These are phyloP conservation scores for Indri indri DNA, from an alignment of 2,113 vertebrate species.

Conservation along the genomic window DNA sequence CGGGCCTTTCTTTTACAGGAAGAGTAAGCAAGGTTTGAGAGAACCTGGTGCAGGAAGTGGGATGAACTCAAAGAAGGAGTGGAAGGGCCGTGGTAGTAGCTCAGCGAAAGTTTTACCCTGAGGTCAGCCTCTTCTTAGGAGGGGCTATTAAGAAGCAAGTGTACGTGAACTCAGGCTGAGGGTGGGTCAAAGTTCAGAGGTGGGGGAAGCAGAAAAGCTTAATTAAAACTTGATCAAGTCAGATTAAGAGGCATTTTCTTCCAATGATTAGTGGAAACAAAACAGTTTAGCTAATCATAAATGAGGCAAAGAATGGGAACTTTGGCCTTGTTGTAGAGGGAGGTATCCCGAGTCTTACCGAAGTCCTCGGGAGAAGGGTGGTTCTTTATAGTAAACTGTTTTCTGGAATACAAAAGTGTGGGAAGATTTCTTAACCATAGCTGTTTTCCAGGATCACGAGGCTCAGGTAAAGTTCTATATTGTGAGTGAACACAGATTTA, in stretches of 20 bases:
- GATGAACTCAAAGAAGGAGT: background rate
- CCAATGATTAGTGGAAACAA: background rate
- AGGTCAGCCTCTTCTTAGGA: background rate
- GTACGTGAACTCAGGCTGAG: background rate
- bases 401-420: background rate
- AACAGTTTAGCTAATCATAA: background rate
- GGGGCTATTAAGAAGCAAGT: background rate
- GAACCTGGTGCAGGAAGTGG: background rate
- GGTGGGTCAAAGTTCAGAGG: background rate
- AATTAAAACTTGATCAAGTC: background rate
- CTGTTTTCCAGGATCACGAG: background rate
- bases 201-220: background rate
- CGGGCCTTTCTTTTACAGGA: background rate
- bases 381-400: background rate
- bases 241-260: background rate
- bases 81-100: background rate
- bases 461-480: background rate
- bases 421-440: background rate
- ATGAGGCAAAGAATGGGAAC: background rate
- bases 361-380: background rate
- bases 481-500: background rate
- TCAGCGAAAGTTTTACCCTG: background rate
- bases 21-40: background rate
- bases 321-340: background rate
- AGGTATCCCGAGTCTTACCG: background rate